Percentiles rank a stretch among this genome's conserved stretches.
Conservation (phyloP, 2,797 vertebrate species). For the Ispidina lecontei region DNA sequence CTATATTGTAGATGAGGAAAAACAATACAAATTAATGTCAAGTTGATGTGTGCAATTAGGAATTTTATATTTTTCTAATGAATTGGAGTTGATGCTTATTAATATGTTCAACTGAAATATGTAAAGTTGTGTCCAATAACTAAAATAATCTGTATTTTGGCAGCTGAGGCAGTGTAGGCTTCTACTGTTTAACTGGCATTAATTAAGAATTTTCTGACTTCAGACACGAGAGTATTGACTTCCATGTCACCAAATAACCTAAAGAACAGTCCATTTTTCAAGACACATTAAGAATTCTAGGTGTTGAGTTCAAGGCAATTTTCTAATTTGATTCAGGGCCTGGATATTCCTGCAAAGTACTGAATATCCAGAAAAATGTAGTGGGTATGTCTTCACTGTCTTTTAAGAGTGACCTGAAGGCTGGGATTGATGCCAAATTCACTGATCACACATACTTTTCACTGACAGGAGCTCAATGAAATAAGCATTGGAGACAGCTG, state of each 20-base stretch:
- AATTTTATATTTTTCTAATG: slow-evolving; percentile 9
- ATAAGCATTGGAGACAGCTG: neutral
- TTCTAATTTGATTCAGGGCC: neutral
- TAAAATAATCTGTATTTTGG: neutral
- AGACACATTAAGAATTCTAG: neutral
- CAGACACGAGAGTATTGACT: neutral
- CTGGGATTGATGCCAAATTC: neutral
- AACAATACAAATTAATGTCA: neutral
- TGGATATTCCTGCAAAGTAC: neutral
- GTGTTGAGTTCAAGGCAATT: neutral
- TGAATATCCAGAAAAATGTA: neutral
- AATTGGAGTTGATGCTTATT: slow-evolving; percentile 5
- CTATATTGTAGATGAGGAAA: slow-evolving; percentile 30
- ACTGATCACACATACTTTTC: neutral
- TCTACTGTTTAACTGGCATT: neutral
- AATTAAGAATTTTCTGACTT: neutral
- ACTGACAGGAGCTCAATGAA: neutral
- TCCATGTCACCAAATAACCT: neutral
- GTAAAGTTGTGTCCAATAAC: neutral
- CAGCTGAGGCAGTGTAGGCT: neutral
- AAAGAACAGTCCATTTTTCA: neutral
- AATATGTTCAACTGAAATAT: neutral
- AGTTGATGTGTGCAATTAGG: slow-evolving; percentile 3
- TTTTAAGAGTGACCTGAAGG: neutral
- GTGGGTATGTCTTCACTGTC: neutral